Percentiles rank a stretch among this genome's conserved stretches.
These are phyloP conservation scores for Alces alces DNA, from an alignment of 2,113 vertebrate species.

Conservation along the genomic window DNA sequence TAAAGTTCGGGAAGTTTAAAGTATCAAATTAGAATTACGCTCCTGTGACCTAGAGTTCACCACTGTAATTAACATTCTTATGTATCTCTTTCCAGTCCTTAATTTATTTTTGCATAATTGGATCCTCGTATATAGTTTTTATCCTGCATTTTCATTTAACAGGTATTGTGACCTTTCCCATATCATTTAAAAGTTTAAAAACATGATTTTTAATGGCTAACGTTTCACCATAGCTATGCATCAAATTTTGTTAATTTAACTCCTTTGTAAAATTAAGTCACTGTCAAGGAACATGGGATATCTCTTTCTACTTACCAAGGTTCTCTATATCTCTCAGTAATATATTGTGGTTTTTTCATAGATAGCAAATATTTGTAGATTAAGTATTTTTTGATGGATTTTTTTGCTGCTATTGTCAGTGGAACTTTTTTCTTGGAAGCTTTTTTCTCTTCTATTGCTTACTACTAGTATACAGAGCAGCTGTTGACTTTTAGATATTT, in stretches of 20 bases:
- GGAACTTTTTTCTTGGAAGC: neutral
- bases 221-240: neutral
- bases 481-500: conserved; percentile 13
- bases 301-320: neutral
- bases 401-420: neutral
- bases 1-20: neutral
- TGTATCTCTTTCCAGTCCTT: neutral
- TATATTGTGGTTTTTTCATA: neutral
- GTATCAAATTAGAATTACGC: neutral
- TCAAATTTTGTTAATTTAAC: conserved; percentile 19
- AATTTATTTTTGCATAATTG: neutral
- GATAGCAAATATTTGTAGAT: neutral
- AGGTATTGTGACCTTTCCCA: neutral
- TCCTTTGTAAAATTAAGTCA: conserved; percentile 8
- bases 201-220: neutral
- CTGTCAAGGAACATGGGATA: neutral
- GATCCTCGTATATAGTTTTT: neutral
- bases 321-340: neutral
- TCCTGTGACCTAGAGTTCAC: neutral
- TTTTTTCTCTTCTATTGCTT: neutral
- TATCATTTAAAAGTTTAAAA: conserved; percentile 8
- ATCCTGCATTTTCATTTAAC: neutral
- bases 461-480: neutral
- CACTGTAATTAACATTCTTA: neutral
- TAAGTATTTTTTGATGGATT: conserved; percentile 26